Percentiles rank a stretch among this genome's conserved stretches.
phyloP scores from a whole-genome alignment of 2,113 vertebrate genomes.

The Platysteira castanea region DNA sequence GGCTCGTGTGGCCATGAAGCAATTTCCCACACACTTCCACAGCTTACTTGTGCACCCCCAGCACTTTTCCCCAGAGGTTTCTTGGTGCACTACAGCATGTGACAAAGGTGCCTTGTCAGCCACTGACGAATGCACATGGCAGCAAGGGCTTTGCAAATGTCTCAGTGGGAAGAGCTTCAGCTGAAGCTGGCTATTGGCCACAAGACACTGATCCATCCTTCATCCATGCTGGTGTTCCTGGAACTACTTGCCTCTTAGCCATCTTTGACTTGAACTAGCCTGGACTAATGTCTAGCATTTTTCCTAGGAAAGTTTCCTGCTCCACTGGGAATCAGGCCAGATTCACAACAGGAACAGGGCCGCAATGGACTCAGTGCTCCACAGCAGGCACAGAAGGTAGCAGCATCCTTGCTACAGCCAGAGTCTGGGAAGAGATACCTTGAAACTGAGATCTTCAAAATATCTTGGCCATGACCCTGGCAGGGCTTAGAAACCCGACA shows the following conservation, averaged over 20 bases:
- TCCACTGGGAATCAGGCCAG: neutral
- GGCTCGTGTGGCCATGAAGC: neutral
- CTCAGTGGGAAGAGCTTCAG: neutral
- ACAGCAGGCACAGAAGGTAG: neutral
- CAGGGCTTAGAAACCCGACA: neutral
- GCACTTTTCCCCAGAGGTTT: neutral
- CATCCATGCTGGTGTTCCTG: neutral
- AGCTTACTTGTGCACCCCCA: neutral
- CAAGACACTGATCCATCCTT: neutral
- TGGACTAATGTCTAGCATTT: neutral
- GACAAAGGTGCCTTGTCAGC: neutral
- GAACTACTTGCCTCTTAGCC: neutral
- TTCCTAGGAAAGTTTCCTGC: neutral
- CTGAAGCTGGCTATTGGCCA: neutral
- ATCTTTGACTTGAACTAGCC: neutral
- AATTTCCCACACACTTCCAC: neutral
- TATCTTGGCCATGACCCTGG: neutral
- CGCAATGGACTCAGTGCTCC: neutral
- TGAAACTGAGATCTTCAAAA: neutral
- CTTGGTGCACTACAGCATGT: neutral
- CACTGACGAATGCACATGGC: neutral
- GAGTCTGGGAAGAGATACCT: neutral
- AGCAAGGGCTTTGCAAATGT: neutral
- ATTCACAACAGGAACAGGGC: neutral
- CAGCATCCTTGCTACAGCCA: neutral